A percentile compares a stretch with the other conserved stretches of the same genome.
Evolutionary conservation across 2,888 invertebrate genomes (phyloP).

Genomic region (Lymantria dispar): DNA sequence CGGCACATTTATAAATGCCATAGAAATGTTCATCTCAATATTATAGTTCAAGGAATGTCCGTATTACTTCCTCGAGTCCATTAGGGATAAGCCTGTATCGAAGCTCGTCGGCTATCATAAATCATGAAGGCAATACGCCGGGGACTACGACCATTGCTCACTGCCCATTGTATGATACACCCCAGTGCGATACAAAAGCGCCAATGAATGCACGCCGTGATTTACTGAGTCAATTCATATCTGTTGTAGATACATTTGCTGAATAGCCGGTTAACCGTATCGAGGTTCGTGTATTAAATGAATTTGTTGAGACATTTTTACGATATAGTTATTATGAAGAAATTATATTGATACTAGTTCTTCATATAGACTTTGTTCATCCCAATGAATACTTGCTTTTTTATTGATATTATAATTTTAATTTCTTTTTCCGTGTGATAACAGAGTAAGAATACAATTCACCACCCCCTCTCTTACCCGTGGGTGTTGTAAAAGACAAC

Average conservation of each 20-base stretch:
- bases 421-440: too few species aligned
- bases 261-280: slow-evolving; percentile 27
- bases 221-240: slow-evolving; percentile 32
- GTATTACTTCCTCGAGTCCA: slow-evolving; percentile 27
- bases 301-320: neutral
- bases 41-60: slow-evolving; percentile 15
- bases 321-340: too few species aligned
- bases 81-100: slow-evolving; percentile 35
- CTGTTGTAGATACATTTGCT: slow-evolving; percentile 27
- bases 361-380: too few species aligned
- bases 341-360: too few species aligned
- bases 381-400: too few species aligned
- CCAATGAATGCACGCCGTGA: slow-evolving; percentile 36
- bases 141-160: slow-evolving; percentile 22
- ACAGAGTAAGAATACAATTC: too few species aligned
- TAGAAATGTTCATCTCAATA: slow-evolving; percentile 3
- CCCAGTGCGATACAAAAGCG: slow-evolving; percentile 23
- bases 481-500: too few species aligned
- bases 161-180: slow-evolving; percentile 26
- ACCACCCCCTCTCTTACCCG: too few species aligned
- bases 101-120: slow-evolving; percentile 26
- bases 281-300: neutral
- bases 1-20: neutral
- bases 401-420: too few species aligned
- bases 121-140: slow-evolving; percentile 21